phyloP scores from a whole-genome alignment of 2,113 vertebrate genomes.

The Talpa occidentalis region DNA sequence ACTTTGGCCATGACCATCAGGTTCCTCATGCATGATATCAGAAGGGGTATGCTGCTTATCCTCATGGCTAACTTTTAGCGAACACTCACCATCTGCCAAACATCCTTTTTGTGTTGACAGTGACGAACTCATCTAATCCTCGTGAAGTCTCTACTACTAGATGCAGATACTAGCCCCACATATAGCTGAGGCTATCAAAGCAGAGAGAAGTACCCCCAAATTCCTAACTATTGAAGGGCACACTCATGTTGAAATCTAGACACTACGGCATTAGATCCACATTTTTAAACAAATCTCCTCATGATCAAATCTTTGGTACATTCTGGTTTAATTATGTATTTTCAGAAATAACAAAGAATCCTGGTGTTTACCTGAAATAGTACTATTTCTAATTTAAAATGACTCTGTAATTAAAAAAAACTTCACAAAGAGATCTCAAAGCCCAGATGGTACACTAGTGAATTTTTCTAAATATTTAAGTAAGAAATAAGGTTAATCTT shows the following conservation, averaged over 20 bases:
- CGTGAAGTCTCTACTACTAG: background rate
- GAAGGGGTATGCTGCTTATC: background rate
- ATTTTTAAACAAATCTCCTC: background rate
- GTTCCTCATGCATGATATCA: too few species aligned
- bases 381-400: background rate
- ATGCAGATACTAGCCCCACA: background rate
- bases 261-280: background rate
- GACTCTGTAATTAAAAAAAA: background rate
- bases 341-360: background rate
- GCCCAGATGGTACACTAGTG: background rate
- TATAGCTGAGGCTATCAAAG: background rate
- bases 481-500: background rate
- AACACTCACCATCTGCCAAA: background rate
- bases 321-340: background rate
- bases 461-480: conserved; percentile 43
- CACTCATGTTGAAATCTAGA: background rate
- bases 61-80: background rate
- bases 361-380: background rate
- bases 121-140: background rate
- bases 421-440: background rate
- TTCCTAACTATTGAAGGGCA: background rate
- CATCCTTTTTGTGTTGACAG: background rate
- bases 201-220: background rate
- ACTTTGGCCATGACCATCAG: background rate
- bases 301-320: background rate